phyloP scores from a whole-genome alignment of 2,888 invertebrate genomes.

The Parthenolecanium corni region DNA sequence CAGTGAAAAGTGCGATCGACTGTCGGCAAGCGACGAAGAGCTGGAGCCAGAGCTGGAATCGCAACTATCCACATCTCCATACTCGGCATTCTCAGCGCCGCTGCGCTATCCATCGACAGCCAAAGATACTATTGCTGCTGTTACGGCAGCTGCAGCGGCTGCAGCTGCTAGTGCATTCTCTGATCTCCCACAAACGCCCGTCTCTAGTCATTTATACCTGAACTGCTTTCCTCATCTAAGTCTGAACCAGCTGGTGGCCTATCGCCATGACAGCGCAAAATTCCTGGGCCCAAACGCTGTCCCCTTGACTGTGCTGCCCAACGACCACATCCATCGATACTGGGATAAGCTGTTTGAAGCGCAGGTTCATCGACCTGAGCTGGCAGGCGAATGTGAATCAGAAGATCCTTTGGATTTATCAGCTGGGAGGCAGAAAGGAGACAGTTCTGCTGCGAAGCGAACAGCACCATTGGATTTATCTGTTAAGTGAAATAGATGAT shows the following conservation, averaged over 20 bases:
- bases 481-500: background rate
- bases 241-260: constrained; percentile 4
- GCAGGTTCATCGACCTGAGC: background rate
- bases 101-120: no score
- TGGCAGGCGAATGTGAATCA: background rate
- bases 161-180: background rate
- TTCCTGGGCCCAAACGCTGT: background rate
- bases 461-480: constrained; percentile 9
- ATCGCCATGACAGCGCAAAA: background rate
- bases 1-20: no score
- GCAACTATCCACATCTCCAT: background rate
- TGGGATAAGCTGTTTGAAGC: constrained; percentile 2
- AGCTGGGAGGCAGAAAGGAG: background rate
- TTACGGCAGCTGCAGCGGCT: no score
- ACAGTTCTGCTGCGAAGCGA: background rate
- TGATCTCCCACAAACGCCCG: constrained; percentile 15
- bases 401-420: constrained; percentile 15
- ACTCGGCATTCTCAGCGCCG: no score
- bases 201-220: constrained; percentile 23
- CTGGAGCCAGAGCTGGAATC: no score
- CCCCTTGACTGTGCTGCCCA: background rate
- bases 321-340: background rate
- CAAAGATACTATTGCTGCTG: no score
- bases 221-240: constrained; percentile 12
- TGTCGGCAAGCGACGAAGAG: no score